Evolutionary conservation across 1,140 invertebrate species (phyloP).

Genomic region (Drosophila triauraria): DNA sequence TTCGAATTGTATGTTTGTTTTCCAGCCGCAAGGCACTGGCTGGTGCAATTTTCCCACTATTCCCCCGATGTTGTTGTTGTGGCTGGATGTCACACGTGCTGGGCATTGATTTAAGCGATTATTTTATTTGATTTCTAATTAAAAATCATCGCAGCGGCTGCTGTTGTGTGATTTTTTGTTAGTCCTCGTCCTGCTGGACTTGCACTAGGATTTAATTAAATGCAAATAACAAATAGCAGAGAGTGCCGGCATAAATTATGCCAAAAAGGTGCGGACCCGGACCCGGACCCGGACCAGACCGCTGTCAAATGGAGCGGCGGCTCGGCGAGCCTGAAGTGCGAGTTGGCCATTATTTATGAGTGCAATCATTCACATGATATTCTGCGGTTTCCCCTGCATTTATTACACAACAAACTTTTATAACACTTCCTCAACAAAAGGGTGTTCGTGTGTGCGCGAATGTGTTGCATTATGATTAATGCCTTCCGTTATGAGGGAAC

Average conservation of each 20-base stretch:
- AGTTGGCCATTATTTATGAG: constrained; percentile 75
- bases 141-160: constrained; percentile 57
- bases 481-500: constrained; percentile 21
- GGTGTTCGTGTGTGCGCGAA: neutral
- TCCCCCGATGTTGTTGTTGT: constrained; percentile 24
- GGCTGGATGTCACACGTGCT: constrained; percentile 65
- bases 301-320: constrained; percentile 7
- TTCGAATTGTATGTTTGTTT: constrained; percentile 41
- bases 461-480: constrained; percentile 45
- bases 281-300: neutral
- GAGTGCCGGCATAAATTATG: constrained; percentile 67
- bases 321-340: constrained; percentile 6
- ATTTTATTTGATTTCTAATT: constrained; percentile 82
- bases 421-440: constrained; percentile 69
- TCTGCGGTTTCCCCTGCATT: constrained; percentile 77
- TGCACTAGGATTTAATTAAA: constrained; percentile 75
- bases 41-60: constrained; percentile 12
- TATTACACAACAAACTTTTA: constrained; percentile 77
- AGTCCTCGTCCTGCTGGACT: constrained; percentile 19
- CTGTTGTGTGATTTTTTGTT: neutral
- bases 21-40: constrained; percentile 20
- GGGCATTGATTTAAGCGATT: constrained; percentile 68
- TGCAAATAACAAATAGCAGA: constrained; percentile 77
- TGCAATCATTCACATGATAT: constrained; percentile 82
- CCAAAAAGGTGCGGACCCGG: constrained; percentile 23